Evolutionary conservation across 2,888 invertebrate genomes (phyloP).

Genomic region (Eucera pruinosa): DNA sequence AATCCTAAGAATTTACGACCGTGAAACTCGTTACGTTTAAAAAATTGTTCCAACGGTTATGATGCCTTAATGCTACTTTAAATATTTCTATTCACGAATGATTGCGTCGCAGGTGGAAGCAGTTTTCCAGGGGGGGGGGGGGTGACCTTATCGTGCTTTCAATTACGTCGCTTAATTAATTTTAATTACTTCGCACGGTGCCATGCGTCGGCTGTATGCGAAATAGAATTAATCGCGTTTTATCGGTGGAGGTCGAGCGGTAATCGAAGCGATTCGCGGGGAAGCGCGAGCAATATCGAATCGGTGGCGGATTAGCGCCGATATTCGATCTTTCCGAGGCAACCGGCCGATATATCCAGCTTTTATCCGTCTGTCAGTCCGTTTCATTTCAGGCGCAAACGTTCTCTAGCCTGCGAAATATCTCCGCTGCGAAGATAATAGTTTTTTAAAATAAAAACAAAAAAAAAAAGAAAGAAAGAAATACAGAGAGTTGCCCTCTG

Average conservation of each 20-base stretch:
- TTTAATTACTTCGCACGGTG: slow-evolving; percentile 35
- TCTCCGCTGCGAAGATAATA: background rate
- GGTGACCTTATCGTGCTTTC: slow-evolving; percentile 26
- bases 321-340: slow-evolving; percentile 5
- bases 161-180: slow-evolving; percentile 48
- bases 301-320: background rate
- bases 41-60: background rate
- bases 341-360: background rate
- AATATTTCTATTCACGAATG: background rate
- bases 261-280: slow-evolving; percentile 30
- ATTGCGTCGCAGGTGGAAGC: background rate
- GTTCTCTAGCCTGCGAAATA: background rate
- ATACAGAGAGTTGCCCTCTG: background rate
- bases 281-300: slow-evolving; percentile 24
- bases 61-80: no score
- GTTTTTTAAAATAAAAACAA: no score
- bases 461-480: background rate
- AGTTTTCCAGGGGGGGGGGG: no score
- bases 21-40: background rate
- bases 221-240: slow-evolving; percentile 45
- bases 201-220: slow-evolving; percentile 15
- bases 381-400: background rate
- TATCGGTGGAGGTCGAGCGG: slow-evolving; percentile 17
- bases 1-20: slow-evolving; percentile 13
- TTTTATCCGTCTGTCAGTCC: background rate